Evolutionary conservation across 2,888 invertebrate genomes (phyloP), one percentile per base, ranked within the genome.

Genomic region (Drosophila rubida): DNA sequence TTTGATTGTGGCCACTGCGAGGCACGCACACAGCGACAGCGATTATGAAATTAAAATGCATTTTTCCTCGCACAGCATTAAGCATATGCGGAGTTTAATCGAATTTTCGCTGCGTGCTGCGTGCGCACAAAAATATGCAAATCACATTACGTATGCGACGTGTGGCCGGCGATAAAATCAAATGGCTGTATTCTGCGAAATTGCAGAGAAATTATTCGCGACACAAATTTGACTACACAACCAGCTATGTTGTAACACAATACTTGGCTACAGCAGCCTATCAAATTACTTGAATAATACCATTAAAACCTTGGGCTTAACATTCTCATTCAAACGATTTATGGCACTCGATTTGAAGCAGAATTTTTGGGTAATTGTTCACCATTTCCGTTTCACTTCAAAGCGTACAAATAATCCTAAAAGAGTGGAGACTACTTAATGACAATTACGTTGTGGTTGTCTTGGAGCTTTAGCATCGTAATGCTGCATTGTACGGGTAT

Each of bases 21-120:
- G 39, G 49, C 63, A 80, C 78, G 58, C 66, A 80, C 66, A 80
- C 14, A 75, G 61, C 64, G 62, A 55, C 58, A 60, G 54, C 49
- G 39, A 77, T 85, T 82, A 78, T 78, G 73, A 73, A 82, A 85
- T 76, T 65, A 74, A 71, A 71, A 68, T 61, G 35, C 42, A 60
- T 42, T 69, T 66, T 51, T 44, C 14, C 9, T n/a, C 41, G 16
- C n/a, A 11, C 13, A 8, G 3, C 25, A 5, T 19, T 48, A 44
- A 55, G 55, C 42, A 51, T 48, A 44, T 55, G 51, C 44, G 48
- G 57, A 53, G 44, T 72, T 72, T 58, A 71, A 68, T 68, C 73
- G 46, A 73, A 68, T 72, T 57, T 53, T 42, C 16, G 63, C 54
- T 14, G 30, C 13, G 13, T 44, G 46, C 22, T 50, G 37, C 41